Base-by-base conservation (phyloP, 2,113 vertebrate species). In the Onychostruthus taczanowskii region DNA sequence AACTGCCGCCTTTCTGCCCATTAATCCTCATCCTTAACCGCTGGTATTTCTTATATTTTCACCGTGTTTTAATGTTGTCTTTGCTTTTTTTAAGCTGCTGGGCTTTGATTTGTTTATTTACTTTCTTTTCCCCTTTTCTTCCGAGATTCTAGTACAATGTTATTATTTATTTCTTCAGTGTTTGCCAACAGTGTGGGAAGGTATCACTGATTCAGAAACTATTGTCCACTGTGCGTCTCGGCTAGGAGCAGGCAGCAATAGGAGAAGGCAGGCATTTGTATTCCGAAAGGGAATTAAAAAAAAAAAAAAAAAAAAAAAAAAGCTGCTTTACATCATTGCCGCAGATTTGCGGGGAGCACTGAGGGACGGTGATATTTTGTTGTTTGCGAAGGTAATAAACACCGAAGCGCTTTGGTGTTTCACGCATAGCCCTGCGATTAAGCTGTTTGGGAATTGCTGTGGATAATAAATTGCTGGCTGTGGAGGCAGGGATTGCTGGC, bases 251-350 rank as follows among this genome's bases (percentile, higher is more conserved):
- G 94, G 86, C 95, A 91, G 91, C 73, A 84, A 74, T 79, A 73
- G 87, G 88, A 82, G 94, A 50, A 92, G 93, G 90, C 89, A 89
- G 94, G 97, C 95, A 97, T 98, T 96, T 95, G 95, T 96, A 98
- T 98, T 97, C 97, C 44, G 50, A 97, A 96, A 95, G 96, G 89
- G 95, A 96, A 94, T 97, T 93, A 0, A 15, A 30, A 55, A 91
- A 47, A 91, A 95, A 92, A 90, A 95, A 92, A 39, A 39, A 39
- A 39, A 94, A 91, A 70, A 76, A 63, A 63, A n/a, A 22, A 16
- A 20, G 96, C 95, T 95, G 92, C 94, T 97, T 96, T 97, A 95
- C 97, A 94, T 98, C 95, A 85, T 72, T 93, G 95, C 94, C 89
- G 97, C 97, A 95, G 95, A 72, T 94, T 97, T 95, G 92, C 95